Evolutionary conservation across 2,797 vertebrate genomes (phyloP).

Genomic region (Holocentrus rufus): DNA sequence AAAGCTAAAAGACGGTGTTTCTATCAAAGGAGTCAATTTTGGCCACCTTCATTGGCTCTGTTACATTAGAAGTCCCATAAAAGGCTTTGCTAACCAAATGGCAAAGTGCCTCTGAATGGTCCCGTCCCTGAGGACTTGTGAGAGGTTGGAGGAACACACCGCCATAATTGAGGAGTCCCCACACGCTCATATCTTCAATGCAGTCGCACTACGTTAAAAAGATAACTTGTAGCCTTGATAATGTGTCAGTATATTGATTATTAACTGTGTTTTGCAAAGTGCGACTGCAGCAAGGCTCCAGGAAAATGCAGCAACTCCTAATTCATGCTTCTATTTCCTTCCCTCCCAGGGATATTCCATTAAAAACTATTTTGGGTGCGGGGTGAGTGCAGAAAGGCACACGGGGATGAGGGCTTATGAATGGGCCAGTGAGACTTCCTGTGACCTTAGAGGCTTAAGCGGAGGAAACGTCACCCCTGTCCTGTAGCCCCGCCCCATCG

Average conservation of each 20-base stretch:
- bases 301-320: neutral
- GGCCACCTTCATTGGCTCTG: neutral
- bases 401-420: constrained; percentile 31
- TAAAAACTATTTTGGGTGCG: constrained; percentile 22
- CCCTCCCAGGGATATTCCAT: constrained; percentile 4
- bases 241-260: neutral
- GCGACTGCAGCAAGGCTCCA: neutral
- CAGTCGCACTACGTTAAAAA: too few species aligned
- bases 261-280: neutral
- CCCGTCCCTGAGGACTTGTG: neutral
- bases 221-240: too few species aligned
- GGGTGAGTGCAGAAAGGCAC: neutral
- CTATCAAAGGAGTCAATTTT: neutral
- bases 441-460: constrained; percentile 65
- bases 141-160: neutral
- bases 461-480: constrained; percentile 49
- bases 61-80: constrained; percentile 7
- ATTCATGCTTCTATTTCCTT: neutral
- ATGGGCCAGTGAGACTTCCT: constrained; percentile 54
- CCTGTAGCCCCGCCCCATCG: constrained; percentile 69
- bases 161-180: neutral
- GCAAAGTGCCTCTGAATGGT: constrained; percentile 14
- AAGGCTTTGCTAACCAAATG: constrained; percentile 14
- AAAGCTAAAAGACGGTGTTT: neutral
- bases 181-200: too few species aligned